Percentiles rank a stretch among this genome's conserved stretches.
Conservation (phyloP, 2,888 invertebrate genomes). For the Micoletzkya japonica region DNA sequence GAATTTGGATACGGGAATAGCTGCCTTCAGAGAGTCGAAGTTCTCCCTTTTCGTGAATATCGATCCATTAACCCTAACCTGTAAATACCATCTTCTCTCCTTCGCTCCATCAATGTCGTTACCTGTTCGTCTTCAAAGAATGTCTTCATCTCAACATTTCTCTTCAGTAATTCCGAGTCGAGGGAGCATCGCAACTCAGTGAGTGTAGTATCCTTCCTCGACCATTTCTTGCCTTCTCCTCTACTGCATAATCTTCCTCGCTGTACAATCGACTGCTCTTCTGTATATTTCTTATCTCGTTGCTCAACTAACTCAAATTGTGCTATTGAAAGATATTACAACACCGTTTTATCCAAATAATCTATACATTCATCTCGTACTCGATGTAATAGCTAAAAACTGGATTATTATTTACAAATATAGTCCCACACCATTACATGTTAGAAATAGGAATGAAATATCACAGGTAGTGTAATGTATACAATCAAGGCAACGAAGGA, state of each 20-base stretch:
- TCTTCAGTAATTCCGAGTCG: constrained; percentile 29
- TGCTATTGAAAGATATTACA: constrained; percentile 23
- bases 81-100: background rate
- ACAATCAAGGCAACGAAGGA: too few relatives aligned
- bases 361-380: background rate
- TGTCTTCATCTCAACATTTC: constrained; percentile 12
- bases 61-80: constrained; percentile 57
- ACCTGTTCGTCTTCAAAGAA: constrained; percentile 23
- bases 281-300: constrained; percentile 40
- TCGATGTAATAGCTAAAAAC: background rate
- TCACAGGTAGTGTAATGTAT: background rate
- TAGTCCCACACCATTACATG: background rate
- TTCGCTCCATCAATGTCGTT: background rate
- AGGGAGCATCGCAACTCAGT: constrained; percentile 33
- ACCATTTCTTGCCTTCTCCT: constrained; percentile 22
- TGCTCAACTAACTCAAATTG: constrained; percentile 40
- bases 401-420: background rate
- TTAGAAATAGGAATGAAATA: too few relatives aligned
- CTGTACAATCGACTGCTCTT: constrained; percentile 19
- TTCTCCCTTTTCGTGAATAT: constrained; percentile 90
- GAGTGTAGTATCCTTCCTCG: constrained; percentile 12
- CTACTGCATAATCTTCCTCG: constrained; percentile 1
- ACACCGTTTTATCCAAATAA: background rate
- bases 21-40: constrained; percentile 85
- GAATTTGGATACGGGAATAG: constrained; percentile 89